These are phyloP conservation scores for Mesorhabditis sp. DNA, from an alignment of 2,888 invertebrate species.

Conservation along the genomic window DNA sequence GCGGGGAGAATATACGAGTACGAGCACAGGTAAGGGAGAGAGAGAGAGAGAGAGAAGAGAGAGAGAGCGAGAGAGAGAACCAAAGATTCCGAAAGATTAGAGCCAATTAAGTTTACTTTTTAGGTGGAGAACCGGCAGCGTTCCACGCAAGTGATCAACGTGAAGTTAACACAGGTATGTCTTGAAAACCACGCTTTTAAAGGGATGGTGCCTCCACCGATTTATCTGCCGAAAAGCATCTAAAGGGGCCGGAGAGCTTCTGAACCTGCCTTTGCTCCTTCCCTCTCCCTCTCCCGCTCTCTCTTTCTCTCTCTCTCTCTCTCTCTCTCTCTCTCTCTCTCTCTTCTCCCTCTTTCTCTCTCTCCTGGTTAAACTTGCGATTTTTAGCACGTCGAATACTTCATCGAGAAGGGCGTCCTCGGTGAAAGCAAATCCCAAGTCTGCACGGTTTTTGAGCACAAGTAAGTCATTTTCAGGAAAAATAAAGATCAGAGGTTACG, in stretches of 20 bases:
- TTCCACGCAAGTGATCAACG: constrained; percentile 32
- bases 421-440: constrained; percentile 71
- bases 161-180: constrained; percentile 27
- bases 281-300: too few species aligned
- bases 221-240: too few species aligned
- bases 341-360: too few species aligned
- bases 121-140: constrained; percentile 41
- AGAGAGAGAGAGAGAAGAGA: neutral
- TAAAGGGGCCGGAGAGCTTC: too few species aligned
- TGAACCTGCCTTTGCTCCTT: too few species aligned
- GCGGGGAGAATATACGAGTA: constrained; percentile 53
- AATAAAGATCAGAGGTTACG: neutral
- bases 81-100: neutral
- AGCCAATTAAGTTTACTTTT: constrained; percentile 7
- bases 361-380: neutral
- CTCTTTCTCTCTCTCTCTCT: too few species aligned
- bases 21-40: constrained; percentile 66
- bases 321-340: too few species aligned
- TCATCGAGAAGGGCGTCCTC: constrained; percentile 72
- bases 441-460: constrained; percentile 72
- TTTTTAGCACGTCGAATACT: constrained; percentile 71
- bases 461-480: constrained; percentile 46
- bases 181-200: too few species aligned
- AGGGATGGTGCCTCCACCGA: too few species aligned
- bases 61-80: neutral